Evolutionary conservation across 2,888 invertebrate species (phyloP).

Genomic region (Neoascia interrupta): DNA sequence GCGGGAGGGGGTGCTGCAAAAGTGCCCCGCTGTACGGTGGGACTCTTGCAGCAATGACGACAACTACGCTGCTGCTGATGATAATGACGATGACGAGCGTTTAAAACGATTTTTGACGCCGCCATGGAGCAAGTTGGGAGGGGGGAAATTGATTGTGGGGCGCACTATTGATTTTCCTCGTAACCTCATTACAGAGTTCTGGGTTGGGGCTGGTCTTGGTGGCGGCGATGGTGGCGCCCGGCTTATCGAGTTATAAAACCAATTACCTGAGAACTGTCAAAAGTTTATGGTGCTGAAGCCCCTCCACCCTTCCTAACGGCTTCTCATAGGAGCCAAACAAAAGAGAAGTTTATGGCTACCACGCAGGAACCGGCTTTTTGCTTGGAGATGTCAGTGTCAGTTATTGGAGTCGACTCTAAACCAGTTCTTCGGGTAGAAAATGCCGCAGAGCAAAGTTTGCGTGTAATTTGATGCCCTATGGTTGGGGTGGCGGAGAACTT

Average conservation of each 20-base stretch:
- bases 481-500: too few relatives aligned
- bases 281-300: conserved; percentile 5
- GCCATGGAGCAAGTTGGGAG: not conserved
- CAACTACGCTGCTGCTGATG: conserved; percentile 31
- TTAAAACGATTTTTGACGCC: too few relatives aligned
- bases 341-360: conserved; percentile 31
- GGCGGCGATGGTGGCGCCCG: conserved; percentile 35
- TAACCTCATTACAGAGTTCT: conserved; percentile 63
- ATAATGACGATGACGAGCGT: too few relatives aligned
- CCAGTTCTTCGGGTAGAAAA: conserved; percentile 45
- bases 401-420: conserved; percentile 60
- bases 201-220: conserved; percentile 65
- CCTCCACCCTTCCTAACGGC: not conserved
- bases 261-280: conserved; percentile 33
- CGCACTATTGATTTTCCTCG: conserved; percentile 61
- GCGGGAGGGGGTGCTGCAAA: not conserved
- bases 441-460: conserved; percentile 18
- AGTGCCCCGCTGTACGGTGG: not conserved
- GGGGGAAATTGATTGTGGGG: conserved; percentile 1
- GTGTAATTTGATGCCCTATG: conserved; percentile 10
- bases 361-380: conserved; percentile 68
- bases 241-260: conserved; percentile 29
- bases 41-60: conserved; percentile 24
- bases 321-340: too few relatives aligned
- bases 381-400: too few relatives aligned